Conservation (phyloP, 2,888 invertebrate species). For the Omphaloscelis lunosa region DNA sequence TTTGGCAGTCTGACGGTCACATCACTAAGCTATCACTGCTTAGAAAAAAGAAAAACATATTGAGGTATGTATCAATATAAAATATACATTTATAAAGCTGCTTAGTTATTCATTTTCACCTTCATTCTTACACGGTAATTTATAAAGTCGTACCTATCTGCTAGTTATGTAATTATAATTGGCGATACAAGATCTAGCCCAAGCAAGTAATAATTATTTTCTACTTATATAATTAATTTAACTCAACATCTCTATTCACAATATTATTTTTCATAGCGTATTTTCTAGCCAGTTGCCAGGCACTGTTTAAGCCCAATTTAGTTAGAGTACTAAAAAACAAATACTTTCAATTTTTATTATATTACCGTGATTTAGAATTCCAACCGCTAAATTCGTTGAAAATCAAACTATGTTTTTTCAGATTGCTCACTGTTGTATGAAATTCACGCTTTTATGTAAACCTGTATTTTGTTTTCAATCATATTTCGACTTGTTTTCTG, state of each 20-base stretch:
- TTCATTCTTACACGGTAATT: neutral
- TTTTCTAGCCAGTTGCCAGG: neutral
- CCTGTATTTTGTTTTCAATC: conserved; percentile 39
- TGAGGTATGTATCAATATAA: neutral
- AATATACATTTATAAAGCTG: neutral
- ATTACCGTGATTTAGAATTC: conserved; percentile 8
- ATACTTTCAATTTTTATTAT: neutral
- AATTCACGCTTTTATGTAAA: conserved; percentile 1
- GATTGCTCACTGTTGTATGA: neutral
- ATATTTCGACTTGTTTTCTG: conserved; percentile 43
- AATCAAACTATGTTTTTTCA: conserved; percentile 23
- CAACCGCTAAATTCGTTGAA: conserved; percentile 1
- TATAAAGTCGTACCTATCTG: neutral
- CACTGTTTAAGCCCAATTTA: neutral
- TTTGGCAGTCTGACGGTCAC: too few species aligned
- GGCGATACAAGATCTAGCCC: neutral
- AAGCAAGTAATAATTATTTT: conserved; percentile 7
- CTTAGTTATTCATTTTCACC: neutral
- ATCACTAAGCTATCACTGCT: too few species aligned
- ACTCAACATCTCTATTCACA: conserved; percentile 12
- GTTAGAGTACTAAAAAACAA: neutral
- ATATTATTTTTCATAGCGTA: neutral
- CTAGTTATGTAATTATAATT: conserved; percentile 6
- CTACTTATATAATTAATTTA: conserved; percentile 11
- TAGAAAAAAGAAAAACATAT: neutral